Percentiles rank a stretch among this genome's conserved stretches.
These are phyloP conservation scores for Pogonophryne albipinna DNA, from an alignment of 2,797 vertebrate genomes.

Conservation along the genomic window DNA sequence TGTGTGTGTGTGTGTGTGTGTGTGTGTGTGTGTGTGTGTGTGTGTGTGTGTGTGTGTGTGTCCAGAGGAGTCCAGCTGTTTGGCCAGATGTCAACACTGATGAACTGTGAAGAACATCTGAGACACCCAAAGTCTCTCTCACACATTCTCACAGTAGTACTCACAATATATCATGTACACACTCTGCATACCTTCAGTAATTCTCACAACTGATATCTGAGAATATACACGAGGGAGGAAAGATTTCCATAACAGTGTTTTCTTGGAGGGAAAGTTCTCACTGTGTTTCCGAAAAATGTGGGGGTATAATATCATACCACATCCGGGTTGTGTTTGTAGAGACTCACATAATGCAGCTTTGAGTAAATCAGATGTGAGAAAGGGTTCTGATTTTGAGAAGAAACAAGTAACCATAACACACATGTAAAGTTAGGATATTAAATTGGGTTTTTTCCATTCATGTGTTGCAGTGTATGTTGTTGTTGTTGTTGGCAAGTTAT, in stretches of 20 bases:
- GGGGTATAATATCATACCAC: not conserved
- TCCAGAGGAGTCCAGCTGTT: conserved; percentile 88
- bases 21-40: too few relatives aligned
- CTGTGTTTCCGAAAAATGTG: not conserved
- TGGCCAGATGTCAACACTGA: conserved; percentile 86
- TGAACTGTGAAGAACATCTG: conserved; percentile 86
- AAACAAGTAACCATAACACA: not conserved
- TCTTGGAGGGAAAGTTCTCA: conserved; percentile 27
- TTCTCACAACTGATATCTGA: conserved; percentile 46
- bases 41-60: conserved; percentile 27
- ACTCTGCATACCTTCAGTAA: not conserved
- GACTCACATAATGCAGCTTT: not conserved
- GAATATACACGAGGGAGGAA: conserved; percentile 1
- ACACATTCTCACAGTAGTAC: conserved; percentile 56
- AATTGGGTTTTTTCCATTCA: not conserved
- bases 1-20: too few relatives aligned
- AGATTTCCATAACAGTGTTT: conserved; percentile 22
- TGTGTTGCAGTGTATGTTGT: not conserved
- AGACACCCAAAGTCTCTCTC: conserved; percentile 63
- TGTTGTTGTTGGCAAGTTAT: not conserved
- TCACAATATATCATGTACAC: conserved; percentile 34
- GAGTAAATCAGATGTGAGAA: not conserved
- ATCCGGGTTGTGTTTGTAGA: not conserved
- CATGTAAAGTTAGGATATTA: not conserved
- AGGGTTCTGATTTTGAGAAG: not conserved